These are phyloP conservation scores for Fragum sueziense DNA, from an alignment of 2,888 invertebrate species.

Conservation along the genomic window DNA sequence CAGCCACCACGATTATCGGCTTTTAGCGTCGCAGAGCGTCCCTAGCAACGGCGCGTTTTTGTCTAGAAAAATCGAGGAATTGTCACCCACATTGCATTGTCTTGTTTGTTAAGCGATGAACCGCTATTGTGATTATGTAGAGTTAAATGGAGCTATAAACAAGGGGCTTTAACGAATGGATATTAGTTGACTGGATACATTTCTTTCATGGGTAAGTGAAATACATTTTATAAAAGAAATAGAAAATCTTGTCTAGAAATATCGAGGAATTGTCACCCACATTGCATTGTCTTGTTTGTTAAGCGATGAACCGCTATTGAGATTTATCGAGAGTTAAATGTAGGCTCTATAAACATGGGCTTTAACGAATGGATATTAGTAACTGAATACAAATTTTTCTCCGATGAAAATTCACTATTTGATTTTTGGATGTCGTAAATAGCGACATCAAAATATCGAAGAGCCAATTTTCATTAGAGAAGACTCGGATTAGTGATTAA, in stretches of 20 bases:
- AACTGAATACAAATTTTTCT: no score
- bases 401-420: no score
- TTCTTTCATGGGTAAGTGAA: no score
- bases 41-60: slow-evolving; percentile 4
- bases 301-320: neutral
- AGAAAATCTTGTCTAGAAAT: neutral
- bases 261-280: slow-evolving; percentile 4
- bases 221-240: no score
- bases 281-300: neutral
- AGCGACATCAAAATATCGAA: no score
- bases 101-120: neutral
- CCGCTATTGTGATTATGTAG: neutral
- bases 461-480: no score
- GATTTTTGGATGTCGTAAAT: no score
- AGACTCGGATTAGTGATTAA: no score
- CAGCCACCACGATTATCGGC: neutral
- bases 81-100: neutral
- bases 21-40: neutral
- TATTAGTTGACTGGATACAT: no score
- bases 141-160: neutral
- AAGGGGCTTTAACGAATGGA: no score
- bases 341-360: no score
- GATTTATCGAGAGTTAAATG: neutral
- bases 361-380: no score
- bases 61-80: neutral